phyloP scores from a whole-genome alignment of 2,797 vertebrate genomes.

The Eremophila alpestris region DNA sequence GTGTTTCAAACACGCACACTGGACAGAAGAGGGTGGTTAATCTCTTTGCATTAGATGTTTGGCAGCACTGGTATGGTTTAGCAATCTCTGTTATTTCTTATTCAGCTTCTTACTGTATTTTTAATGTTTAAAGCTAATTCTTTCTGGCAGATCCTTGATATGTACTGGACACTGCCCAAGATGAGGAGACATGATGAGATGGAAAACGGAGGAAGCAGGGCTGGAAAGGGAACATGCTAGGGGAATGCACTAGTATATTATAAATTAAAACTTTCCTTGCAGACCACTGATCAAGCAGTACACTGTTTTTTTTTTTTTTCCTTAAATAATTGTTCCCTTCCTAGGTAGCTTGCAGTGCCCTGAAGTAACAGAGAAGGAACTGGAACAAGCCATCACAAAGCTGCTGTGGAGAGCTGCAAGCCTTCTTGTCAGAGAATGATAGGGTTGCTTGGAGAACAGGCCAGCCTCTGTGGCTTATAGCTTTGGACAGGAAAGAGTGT shows the following conservation, averaged over 20 bases:
- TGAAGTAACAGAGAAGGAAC: slow-evolving; percentile 5
- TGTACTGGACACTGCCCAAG: not conserved
- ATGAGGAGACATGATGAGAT: not conserved
- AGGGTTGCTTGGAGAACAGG: not conserved
- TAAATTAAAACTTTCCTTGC: not conserved
- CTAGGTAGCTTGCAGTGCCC: not conserved
- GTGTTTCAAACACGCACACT: not conserved
- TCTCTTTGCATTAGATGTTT: not conserved
- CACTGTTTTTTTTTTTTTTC: not conserved
- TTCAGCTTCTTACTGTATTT: not conserved
- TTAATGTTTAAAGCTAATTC: not conserved
- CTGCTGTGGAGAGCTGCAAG: accelerated
- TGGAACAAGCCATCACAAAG: not conserved
- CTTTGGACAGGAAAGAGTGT: not conserved
- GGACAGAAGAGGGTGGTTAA: not conserved
- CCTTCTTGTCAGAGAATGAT: not conserved
- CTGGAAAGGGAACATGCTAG: not conserved
- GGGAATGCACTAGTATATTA: not conserved
- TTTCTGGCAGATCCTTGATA: not conserved
- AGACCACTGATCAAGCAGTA: not conserved
- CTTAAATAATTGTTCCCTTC: not conserved
- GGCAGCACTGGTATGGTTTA: not conserved
- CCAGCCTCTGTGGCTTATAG: not conserved
- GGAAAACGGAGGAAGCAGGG: not conserved
- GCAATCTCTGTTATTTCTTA: not conserved